Base-by-base conservation (phyloP, 2,797 vertebrate species). In the Tokudaia tokunoshimensis region DNA sequence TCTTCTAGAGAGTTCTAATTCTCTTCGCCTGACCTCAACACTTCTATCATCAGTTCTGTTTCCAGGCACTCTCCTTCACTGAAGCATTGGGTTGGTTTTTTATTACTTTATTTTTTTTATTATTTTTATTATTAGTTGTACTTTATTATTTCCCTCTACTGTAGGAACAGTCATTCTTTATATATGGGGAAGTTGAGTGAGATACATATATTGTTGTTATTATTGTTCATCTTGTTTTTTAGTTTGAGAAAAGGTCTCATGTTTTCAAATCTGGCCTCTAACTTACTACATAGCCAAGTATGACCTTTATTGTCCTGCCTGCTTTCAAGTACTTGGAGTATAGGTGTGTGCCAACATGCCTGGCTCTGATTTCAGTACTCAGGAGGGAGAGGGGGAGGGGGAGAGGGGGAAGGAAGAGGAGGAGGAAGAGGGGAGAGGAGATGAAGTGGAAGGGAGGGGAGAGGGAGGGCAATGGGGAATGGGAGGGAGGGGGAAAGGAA, bases 61-160 rank as follows among this genome's bases (percentile, higher is more conserved):
- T 94, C 24, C 88, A 52, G 15, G 34, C 85, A 57, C 37, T 72
- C 82, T 74, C 55, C 20, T 81, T 92, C 72, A 24, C 85, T 92
- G 7, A 13, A 89, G 57, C 11, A 88, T 7, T 13, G 95, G 13
- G 41, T 67, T n/a, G 14, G 2, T 2, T 67, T 65, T 65, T 26
- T 63, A 31, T 14, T 65, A 13, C 13, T 67, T 67, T 67, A 6
- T 52, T 52, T 13, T 65, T 65, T 34, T 67, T 15, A 34, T 70
- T 70, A 17, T 34, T 70, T 34, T 70, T 34, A 67, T 67, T 67
- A 67, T 34, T 34, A 67, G 65, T 67, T 34, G 31, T 34, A 70
- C 17, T n/a, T 70, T 70, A n/a, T n/a, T 79, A 89, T 14, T 90
- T 94, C 20, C 67, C 55, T 81, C 81, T 78, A 44, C 76, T 85